phyloP scores from a whole-genome alignment of 2,888 invertebrate genomes.

The Heliconius aoede region DNA sequence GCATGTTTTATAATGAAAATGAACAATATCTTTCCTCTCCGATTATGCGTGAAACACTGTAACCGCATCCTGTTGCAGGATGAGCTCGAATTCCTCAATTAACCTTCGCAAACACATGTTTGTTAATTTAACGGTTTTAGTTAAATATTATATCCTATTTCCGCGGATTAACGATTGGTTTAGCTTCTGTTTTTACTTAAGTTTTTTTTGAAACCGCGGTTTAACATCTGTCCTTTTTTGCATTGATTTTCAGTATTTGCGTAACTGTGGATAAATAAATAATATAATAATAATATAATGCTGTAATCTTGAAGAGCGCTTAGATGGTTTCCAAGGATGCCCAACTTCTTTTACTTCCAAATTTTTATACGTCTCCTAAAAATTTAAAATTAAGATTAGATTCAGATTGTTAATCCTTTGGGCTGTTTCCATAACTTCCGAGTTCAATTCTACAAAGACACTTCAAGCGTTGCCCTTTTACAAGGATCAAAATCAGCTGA shows the following conservation, averaged over 20 bases:
- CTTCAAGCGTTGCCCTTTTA: background rate
- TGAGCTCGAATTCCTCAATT: constrained; percentile 8
- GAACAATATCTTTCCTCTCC: background rate
- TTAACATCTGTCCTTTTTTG: background rate
- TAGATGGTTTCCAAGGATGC: too few relatives aligned
- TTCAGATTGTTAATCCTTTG: too few relatives aligned
- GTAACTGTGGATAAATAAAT: background rate
- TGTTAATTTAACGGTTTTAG: constrained; percentile 16
- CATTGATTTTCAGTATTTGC: background rate
- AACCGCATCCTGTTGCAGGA: constrained; percentile 21
- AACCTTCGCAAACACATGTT: constrained; percentile 22
- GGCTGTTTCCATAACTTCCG: too few relatives aligned
- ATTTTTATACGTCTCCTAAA: too few relatives aligned
- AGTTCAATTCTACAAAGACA: too few relatives aligned
- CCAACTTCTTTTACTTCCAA: too few relatives aligned
- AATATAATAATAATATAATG: too few relatives aligned
- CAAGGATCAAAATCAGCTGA: background rate
- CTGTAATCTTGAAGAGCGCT: background rate
- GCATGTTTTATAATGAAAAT: background rate
- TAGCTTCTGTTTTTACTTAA: background rate
- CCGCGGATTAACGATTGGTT: constrained; percentile 15
- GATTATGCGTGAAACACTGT: constrained; percentile 6
- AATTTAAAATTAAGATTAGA: too few relatives aligned
- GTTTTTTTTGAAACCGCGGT: background rate
- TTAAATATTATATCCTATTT: constrained; percentile 1